Evolutionary conservation across 2,888 invertebrate species (phyloP).

Genomic region (Lithophane ornitopus): DNA sequence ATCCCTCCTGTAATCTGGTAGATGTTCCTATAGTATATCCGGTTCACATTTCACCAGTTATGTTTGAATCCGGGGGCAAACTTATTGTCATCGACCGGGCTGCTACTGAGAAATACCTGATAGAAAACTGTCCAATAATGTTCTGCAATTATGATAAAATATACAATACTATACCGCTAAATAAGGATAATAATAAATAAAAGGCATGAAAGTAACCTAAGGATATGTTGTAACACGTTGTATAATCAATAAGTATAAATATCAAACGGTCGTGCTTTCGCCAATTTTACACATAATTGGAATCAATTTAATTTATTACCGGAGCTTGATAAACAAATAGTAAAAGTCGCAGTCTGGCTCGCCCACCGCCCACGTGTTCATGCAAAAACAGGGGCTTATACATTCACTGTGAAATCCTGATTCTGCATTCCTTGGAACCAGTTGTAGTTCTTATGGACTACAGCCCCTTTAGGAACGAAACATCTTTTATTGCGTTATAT

Average conservation of each 20-base stretch:
- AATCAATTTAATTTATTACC: conserved; percentile 71
- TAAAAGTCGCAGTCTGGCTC: conserved; percentile 69
- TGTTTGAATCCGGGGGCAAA: no score
- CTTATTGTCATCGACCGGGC: background rate
- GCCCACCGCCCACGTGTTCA: conserved; percentile 68
- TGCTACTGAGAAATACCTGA: background rate
- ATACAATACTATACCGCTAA: background rate
- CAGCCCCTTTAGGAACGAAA: conserved; percentile 29
- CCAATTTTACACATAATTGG: conserved; percentile 71
- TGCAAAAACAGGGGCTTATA: conserved; percentile 61
- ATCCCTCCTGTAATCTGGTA: background rate
- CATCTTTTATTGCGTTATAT: conserved; percentile 46
- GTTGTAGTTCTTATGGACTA: conserved; percentile 51
- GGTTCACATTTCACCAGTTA: background rate
- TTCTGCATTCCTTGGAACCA: conserved; percentile 65
- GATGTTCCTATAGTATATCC: background rate
- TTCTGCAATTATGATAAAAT: background rate
- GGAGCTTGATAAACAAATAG: conserved; percentile 70
- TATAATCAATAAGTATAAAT: conserved; percentile 52
- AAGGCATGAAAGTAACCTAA: conserved; percentile 23
- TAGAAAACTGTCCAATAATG: background rate
- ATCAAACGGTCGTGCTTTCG: conserved; percentile 69
- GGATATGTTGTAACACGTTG: conserved; percentile 61
- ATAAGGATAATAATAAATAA: background rate
- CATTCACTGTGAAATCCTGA: conserved; percentile 64